phyloP scores from a whole-genome alignment of 1,140 invertebrate genomes.

The Lepidurus couesii region DNA sequence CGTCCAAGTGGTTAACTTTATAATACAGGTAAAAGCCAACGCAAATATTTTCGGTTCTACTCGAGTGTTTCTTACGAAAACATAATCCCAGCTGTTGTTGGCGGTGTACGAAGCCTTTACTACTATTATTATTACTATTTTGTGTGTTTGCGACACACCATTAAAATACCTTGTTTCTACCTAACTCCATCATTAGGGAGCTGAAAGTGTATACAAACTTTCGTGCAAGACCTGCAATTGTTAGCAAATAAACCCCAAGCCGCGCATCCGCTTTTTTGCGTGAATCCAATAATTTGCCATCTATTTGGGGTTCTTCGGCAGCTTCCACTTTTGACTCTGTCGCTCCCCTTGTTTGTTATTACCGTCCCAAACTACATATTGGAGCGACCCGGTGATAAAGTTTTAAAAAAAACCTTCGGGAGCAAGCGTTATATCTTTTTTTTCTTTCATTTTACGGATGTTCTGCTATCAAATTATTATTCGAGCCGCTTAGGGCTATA shows the following conservation, averaged over 20 bases:
- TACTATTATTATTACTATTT: neutral
- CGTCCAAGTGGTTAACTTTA: neutral
- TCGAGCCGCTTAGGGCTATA: too few relatives aligned
- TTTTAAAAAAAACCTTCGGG: neutral
- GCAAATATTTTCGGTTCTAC: neutral
- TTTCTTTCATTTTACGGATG: neutral
- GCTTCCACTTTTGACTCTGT: neutral
- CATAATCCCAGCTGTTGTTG: neutral
- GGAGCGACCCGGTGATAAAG: too few relatives aligned
- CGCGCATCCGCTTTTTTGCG: constrained; percentile 1
- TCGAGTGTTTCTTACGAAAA: neutral
- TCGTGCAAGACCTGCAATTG: neutral
- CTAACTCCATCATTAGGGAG: neutral
- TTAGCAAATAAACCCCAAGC: neutral
- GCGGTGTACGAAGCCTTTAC: neutral
- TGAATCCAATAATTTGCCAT: neutral
- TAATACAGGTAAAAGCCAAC: constrained; percentile 4
- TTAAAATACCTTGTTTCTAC: neutral
- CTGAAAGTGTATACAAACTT: neutral
- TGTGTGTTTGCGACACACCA: constrained; percentile 1
- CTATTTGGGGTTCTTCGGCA: neutral
- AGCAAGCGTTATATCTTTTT: neutral
- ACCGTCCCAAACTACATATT: neutral
- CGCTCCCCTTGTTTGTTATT: neutral
- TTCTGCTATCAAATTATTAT: neutral